phyloP scores from a whole-genome alignment of 2,888 invertebrate species.

The Drosophila pullipes region DNA sequence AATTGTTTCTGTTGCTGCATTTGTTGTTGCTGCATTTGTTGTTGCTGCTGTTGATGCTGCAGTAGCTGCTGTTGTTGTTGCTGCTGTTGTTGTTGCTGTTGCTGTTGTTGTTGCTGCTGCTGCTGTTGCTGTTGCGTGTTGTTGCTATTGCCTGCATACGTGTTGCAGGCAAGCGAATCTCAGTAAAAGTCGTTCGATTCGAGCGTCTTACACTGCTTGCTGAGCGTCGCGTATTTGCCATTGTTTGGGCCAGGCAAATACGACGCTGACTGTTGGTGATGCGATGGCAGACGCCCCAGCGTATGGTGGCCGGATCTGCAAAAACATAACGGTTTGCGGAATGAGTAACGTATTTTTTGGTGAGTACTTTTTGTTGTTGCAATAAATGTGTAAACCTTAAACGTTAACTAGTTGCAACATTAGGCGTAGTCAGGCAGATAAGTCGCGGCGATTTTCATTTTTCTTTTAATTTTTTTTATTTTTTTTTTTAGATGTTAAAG shows the following conservation, averaged over 20 bases:
- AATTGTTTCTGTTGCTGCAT: constrained; percentile 51
- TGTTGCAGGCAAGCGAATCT: constrained; percentile 89
- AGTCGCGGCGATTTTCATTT: background rate
- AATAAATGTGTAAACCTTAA: constrained; percentile 25
- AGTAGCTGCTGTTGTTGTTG: constrained; percentile 55
- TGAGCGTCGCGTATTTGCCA: constrained; percentile 96
- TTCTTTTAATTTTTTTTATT: background rate
- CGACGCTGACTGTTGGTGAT: constrained; percentile 84
- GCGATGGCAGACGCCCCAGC: constrained; percentile 88
- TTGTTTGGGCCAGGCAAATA: constrained; percentile 89
- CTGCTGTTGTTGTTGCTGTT: constrained; percentile 33
- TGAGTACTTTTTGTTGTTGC: background rate
- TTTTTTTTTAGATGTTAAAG: background rate
- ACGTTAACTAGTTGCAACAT: constrained; percentile 41
- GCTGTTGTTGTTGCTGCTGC: constrained; percentile 52
- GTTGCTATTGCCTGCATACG: constrained; percentile 86
- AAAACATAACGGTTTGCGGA: constrained; percentile 16
- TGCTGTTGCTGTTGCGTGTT: constrained; percentile 65
- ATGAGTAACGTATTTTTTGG: background rate
- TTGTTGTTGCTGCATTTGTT: constrained; percentile 65
- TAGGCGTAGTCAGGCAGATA: constrained; percentile 38
- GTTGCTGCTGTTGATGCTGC: constrained; percentile 53
- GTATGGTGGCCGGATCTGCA: constrained; percentile 87
- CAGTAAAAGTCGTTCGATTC: constrained; percentile 98
- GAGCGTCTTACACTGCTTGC: constrained; percentile 97